phyloP scores from a whole-genome alignment of 2,888 invertebrate genomes.

The Pollenia amentaria region DNA sequence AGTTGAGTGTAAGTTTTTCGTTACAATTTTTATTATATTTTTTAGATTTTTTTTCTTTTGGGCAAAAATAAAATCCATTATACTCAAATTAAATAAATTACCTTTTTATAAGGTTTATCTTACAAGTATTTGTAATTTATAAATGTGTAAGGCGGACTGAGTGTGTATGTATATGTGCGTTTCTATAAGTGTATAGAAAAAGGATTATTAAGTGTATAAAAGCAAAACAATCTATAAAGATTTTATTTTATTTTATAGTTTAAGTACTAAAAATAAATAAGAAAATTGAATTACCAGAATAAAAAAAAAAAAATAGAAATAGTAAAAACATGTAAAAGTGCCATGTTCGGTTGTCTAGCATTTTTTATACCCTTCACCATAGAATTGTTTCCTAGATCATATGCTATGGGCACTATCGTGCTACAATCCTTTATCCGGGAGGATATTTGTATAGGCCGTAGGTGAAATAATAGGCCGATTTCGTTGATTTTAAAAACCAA shows the following conservation, averaged over 20 bases:
- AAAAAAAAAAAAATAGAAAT: not conserved
- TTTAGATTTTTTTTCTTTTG: constrained; percentile 4
- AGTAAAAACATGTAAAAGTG: not conserved
- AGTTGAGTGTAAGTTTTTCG: constrained; percentile 51
- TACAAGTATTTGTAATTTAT: not conserved
- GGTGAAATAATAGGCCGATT: too few relatives aligned
- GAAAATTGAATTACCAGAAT: not conserved
- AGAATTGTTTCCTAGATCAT: too few relatives aligned
- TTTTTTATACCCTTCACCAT: too few relatives aligned
- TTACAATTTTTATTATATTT: not conserved
- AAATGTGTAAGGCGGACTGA: too few relatives aligned
- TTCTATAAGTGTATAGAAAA: constrained; percentile 45
- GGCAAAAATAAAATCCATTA: constrained; percentile 65
- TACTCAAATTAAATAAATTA: constrained; percentile 68
- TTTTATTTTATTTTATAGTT: constrained; percentile 47
- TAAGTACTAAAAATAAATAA: constrained; percentile 32
- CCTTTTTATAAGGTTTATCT: constrained; percentile 46
- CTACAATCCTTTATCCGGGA: too few relatives aligned
- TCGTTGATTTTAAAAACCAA: too few relatives aligned
- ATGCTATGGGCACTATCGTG: too few relatives aligned
- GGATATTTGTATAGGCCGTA: too few relatives aligned
- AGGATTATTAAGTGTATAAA: constrained; percentile 50
- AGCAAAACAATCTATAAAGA: constrained; percentile 45
- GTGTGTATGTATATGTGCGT: not conserved
- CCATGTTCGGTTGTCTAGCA: too few relatives aligned